Base-by-base conservation (phyloP, 2,113 vertebrate species). In the Natator depressus region DNA sequence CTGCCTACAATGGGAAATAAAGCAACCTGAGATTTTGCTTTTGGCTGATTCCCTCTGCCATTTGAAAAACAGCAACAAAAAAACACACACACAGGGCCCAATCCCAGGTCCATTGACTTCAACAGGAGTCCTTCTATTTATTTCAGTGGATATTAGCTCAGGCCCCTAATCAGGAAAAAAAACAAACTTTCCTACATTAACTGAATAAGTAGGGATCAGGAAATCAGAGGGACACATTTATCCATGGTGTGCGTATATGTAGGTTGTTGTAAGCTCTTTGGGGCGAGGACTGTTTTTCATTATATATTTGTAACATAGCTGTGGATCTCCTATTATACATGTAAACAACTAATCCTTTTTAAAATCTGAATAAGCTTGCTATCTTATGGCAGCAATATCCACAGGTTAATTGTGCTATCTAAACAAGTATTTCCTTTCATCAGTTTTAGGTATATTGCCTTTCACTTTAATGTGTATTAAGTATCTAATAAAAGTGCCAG, bases 391-490 rank as follows among this genome's bases (percentile, higher is more conserved):
- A 55, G 17, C 27, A 59, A 29, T 6, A 14, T 57, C 42, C 55
- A 31, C 10, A 25, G 29, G 47, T 5, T 0, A 49, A 82, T 25
- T 57, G 49, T 38, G 17, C 46, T 55, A 16, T 5, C 42, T n/a
- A 29, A 54, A 54, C 1, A 76, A 54, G 25, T 75, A 50, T 10
- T n/a, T 19, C 59, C 38, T 38, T 16, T 51, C 24, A 75, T 10
- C 31, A 4, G 47, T 49, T 13, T 2, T 27, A 5, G 4, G 2
- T 1, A 6, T 13, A 4, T 25, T 8, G 50, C 16, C 0, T 1
- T 50, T 46, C 1, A 3, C n/a, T 76, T 42, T 5, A 46, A 54
- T 35, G 25, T 24, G 6, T 17, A 16, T 12, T 16, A 9, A 59
- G 27, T 0, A 9, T 13, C 16, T 2, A 29, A 3, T 1, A 2